Percentiles rank a stretch among this genome's conserved stretches.
Evolutionary conservation across 2,888 invertebrate species (phyloP).

Genomic region (Linnaemya tessellans): DNA sequence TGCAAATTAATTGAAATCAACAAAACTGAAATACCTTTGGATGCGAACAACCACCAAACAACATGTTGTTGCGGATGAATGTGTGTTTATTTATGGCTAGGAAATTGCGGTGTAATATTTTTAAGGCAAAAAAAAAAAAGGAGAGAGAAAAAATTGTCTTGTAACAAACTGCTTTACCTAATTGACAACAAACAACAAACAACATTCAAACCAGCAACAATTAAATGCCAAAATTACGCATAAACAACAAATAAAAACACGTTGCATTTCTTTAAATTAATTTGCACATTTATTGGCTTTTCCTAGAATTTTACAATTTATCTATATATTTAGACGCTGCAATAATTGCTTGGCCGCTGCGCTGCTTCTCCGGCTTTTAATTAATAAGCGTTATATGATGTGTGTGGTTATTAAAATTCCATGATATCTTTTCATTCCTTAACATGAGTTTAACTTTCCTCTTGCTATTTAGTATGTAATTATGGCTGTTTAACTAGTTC

Average conservation of each 20-base stretch:
- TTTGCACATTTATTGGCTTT: conserved; percentile 55
- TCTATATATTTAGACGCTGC: not conserved
- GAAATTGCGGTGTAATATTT: conserved; percentile 38
- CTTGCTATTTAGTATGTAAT: conserved; percentile 46
- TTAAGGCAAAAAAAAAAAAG: conserved; percentile 50
- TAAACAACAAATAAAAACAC: not conserved
- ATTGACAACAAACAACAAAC: conserved; percentile 57
- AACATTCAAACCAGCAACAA: conserved; percentile 35
- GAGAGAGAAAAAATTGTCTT: conserved; percentile 28
- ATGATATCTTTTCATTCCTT: conserved; percentile 46
- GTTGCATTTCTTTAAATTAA: conserved; percentile 28
- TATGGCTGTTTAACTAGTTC: conserved; percentile 66
- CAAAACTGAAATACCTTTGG: conserved; percentile 65
- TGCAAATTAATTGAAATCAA: conserved; percentile 71
- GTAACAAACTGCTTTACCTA: conserved; percentile 50
- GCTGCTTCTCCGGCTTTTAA: conserved; percentile 40
- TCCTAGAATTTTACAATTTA: conserved; percentile 50
- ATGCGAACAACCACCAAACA: conserved; percentile 32
- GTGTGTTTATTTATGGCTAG: conserved; percentile 52
- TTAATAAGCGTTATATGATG: conserved; percentile 71
- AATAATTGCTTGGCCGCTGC: conserved; percentile 8
- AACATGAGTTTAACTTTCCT: conserved; percentile 34
- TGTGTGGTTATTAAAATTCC: conserved; percentile 72
- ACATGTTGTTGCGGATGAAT: not conserved
- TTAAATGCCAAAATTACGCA: conserved; percentile 58